Evolutionary conservation across 1,140 invertebrate genomes (phyloP), one percentile per base, ranked within the genome.

Genomic region (Drosophila serrata): DNA sequence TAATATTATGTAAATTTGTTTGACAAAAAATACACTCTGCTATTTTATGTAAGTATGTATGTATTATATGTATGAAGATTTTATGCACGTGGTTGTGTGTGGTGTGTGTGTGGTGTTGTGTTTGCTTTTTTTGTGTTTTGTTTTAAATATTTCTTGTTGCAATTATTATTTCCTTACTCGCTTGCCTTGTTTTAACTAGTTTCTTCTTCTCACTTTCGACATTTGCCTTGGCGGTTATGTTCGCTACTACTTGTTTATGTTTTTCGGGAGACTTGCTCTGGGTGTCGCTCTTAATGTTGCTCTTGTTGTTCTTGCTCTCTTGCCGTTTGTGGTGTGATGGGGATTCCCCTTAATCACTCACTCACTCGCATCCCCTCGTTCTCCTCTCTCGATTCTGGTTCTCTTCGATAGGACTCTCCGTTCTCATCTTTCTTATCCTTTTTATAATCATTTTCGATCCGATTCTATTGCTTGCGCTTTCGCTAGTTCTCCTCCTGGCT

Each of bases 11-110:
- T 87, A 87, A 80, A 80, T 87, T 87, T 88, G 84, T 88, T 88
- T 90, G 84, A 88, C 84, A 88, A 88, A 88, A 88, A 90, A 88
- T 90, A 88, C 84, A 90, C 73, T 82, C 80, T 69, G 80, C 79
- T 79, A 87, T 86, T 76, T 61, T 68, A 77, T 64, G 73, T 79
- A 72, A 58, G 75, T 79, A 73, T 79, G 76, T 79, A 73, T 73
- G 57, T 79, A 74, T 24, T 24, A 24, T 24, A 24, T 85, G 72
- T 81, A 49, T 79, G 64, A 56, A 43, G 37, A 56, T 55, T 81
- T 35, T 78, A 42, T 69, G 79, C 62, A 46, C 68, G 61, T 58
- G 37, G 46, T 33, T 56, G 62, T 78, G 68, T 62, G 39, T 37
- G 68, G 69, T 61, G 43, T 49, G 39, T 53, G 43, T 68, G 37